phyloP scores from a whole-genome alignment of 2,797 vertebrate genomes.

The Tenualosa ilisha region DNA sequence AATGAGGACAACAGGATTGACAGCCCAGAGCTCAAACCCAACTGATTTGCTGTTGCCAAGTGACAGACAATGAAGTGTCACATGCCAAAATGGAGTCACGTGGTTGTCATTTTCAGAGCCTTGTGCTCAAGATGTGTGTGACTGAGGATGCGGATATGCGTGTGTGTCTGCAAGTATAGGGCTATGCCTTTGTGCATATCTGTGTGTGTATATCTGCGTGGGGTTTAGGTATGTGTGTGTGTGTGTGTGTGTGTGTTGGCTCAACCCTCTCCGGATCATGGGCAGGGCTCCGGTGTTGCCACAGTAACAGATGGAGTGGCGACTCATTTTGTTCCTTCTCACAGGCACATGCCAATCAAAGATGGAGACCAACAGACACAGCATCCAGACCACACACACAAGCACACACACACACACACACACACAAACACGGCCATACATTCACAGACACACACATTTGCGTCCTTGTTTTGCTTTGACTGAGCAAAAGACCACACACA shows the following conservation, averaged over 20 bases:
- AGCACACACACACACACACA: slow-evolving; percentile 17
- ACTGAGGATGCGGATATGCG: background rate
- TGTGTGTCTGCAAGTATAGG: background rate
- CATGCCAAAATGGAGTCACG: background rate
- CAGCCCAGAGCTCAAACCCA: slow-evolving; percentile 68
- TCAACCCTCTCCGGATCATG: background rate
- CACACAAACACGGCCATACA: slow-evolving; percentile 28
- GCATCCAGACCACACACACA: slow-evolving; percentile 8
- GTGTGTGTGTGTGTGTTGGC: slow-evolving; percentile 8
- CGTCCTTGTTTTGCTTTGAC: too few species aligned
- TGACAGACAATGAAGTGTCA: slow-evolving; percentile 22
- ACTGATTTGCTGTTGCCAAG: slow-evolving; percentile 37
- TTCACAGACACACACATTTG: background rate
- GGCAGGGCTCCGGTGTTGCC: slow-evolving; percentile 11
- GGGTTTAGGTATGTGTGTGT: background rate
- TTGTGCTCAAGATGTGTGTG: slow-evolving; percentile 26
- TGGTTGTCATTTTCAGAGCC: slow-evolving; percentile 40
- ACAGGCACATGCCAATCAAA: slow-evolving; percentile 15
- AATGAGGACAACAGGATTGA: slow-evolving; percentile 69
- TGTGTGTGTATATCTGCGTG: background rate
- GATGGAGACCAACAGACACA: slow-evolving; percentile 1
- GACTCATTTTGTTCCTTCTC: background rate
- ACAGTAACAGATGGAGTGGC: slow-evolving; percentile 13
- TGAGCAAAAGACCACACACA: too few species aligned
- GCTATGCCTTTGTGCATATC: background rate